Base-by-base conservation (phyloP, 2,888 invertebrate genomes). In the Ischnus inquisitorius region DNA sequence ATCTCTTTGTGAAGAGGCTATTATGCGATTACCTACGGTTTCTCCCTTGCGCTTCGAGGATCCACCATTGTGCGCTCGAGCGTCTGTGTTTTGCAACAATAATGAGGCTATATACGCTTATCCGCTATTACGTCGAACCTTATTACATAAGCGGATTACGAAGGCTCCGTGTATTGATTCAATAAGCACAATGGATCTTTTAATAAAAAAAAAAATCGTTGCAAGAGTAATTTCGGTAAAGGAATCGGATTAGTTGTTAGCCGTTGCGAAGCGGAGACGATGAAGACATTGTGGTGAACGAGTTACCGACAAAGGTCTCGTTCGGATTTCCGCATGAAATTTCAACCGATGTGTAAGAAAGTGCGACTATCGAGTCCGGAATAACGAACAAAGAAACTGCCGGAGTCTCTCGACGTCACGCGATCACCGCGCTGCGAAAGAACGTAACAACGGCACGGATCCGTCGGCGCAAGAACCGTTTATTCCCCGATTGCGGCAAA, bases 51-150 rank as follows among this genome's bases (percentile, higher is more conserved):
- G 10, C 54, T 2, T 3, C 54, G 54, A 54, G 54, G 43, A 77
- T 77, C 43, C 54, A 28, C 67, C n/a, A 77, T 67, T 77, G 76
- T 67, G 67, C 43, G 22, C 43, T 57, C 25, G 39, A 28, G 16
- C 76, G 67, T 77, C 19, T 39, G 16, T 67, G 57, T 68, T 48
- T 68, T 77, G 76, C 67, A 77, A 77, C 57, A 67, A 77, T 77
- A 67, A 14, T 41, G 43, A 67, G 65, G 41, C 19, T 67, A 16
- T 68, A 1, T 28, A 22, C 57, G 71, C 8, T 57, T 41, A 57
- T 71, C 14, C 54, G 8, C 28, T 39, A 71, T 71, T 71, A 71
- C 57, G 71, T 39, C 54, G 54, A 57, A 4, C 22, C 48, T 48
- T 34, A 48, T 69, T 69, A 51, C 34, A 69, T 34, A 68, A 68